A percentile compares a stretch with the other conserved stretches of the same genome.
Evolutionary conservation across 2,888 invertebrate genomes (phyloP).

Genomic region (Trachelus tabidus): DNA sequence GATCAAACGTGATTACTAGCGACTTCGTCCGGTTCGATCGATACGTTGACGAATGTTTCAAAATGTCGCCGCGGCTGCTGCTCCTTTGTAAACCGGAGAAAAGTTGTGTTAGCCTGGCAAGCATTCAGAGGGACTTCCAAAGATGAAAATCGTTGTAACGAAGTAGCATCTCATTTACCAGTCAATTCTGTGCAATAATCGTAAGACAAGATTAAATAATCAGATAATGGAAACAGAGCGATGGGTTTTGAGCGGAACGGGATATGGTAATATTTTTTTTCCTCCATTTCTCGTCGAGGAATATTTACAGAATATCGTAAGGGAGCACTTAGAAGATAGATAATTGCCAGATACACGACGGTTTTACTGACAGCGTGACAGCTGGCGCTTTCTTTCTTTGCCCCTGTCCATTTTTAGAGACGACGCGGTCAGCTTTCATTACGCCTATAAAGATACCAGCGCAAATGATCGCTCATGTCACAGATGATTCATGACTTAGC

Average conservation of each 20-base stretch:
- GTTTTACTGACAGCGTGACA: conserved; percentile 1
- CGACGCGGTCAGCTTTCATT: not conserved
- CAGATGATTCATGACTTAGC: not conserved
- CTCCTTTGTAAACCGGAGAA: not conserved
- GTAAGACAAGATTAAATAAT: not conserved
- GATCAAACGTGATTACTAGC: not conserved
- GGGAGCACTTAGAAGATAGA: not conserved
- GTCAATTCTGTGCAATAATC: not conserved
- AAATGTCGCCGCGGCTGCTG: not conserved
- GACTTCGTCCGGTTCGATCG: not conserved
- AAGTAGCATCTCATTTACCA: not conserved
- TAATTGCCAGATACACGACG: not conserved
- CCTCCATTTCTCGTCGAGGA: not conserved
- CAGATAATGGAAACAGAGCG: not conserved
- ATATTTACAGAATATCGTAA: not conserved
- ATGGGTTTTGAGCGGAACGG: not conserved
- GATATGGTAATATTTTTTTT: not conserved
- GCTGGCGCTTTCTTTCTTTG: conserved; percentile 1
- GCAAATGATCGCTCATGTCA: not conserved
- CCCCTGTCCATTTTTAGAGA: conserved; percentile 4
- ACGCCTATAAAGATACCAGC: not conserved
- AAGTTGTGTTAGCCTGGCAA: not conserved
- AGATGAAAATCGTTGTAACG: not conserved
- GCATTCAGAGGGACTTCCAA: not conserved
- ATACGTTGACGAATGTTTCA: not conserved